Evolutionary conservation across 2,888 invertebrate species (phyloP).

Genomic region (Rambutsinella grinnellia): DNA sequence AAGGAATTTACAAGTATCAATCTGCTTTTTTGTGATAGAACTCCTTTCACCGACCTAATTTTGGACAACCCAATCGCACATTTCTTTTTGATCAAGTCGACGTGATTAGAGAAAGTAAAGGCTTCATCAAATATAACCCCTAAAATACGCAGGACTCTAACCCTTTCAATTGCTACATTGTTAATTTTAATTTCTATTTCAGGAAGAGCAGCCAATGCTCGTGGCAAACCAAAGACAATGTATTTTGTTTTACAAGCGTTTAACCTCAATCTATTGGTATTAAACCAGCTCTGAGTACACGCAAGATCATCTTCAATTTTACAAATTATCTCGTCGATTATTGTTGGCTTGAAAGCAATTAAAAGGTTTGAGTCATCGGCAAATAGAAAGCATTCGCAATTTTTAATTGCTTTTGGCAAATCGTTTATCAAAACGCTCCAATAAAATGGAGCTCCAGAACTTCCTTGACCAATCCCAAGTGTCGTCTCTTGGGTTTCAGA

Average conservation of each 20-base stretch:
- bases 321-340: slow-evolving; percentile 4
- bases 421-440: slow-evolving; percentile 36
- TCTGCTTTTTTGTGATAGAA: not conserved
- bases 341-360: not conserved
- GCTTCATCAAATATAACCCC: not conserved
- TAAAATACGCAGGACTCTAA: not conserved
- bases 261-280: slow-evolving; percentile 28
- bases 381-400: slow-evolving; percentile 24
- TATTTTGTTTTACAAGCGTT: slow-evolving; percentile 37
- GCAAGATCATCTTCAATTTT: slow-evolving; percentile 15
- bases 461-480: slow-evolving; percentile 16
- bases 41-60: not conserved
- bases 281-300: slow-evolving; percentile 19
- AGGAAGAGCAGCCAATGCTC: not conserved
- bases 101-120: not conserved
- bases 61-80: not conserved
- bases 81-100: not conserved
- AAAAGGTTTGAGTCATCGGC: slow-evolving; percentile 39
- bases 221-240: slow-evolving; percentile 25
- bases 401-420: slow-evolving; percentile 18
- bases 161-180: not conserved
- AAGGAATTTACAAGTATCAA: not conserved
- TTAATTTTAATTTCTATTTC: not conserved
- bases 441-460: not conserved
- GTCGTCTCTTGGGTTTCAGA: slow-evolving; percentile 16